phyloP scores from a whole-genome alignment of 2,113 vertebrate genomes.

The Junco hyemalis region DNA sequence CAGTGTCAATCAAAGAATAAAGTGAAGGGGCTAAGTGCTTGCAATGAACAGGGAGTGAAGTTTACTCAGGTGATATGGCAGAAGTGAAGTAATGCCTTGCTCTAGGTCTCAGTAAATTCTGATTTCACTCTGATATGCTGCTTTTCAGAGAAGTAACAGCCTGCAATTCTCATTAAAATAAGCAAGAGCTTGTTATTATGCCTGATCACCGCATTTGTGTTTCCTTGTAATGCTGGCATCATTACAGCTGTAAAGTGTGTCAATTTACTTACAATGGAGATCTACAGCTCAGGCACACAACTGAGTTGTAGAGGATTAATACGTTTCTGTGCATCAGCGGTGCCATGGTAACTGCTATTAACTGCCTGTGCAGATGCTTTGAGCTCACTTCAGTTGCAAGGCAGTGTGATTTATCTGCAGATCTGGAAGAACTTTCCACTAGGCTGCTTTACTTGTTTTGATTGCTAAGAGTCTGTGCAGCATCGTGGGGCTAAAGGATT shows the following conservation, averaged over 20 bases:
- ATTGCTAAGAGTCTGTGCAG: not conserved
- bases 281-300: not conserved
- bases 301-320: not conserved
- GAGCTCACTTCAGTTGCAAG: not conserved
- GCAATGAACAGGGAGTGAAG: not conserved
- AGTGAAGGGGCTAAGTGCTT: not conserved
- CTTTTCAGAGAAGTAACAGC: not conserved
- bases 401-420: not conserved
- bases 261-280: constrained; percentile 17
- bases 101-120: not conserved
- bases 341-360: constrained; percentile 29
- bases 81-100: not conserved
- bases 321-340: not conserved
- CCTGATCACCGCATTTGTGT: constrained; percentile 1
- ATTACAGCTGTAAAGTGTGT: constrained; percentile 5
- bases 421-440: not conserved
- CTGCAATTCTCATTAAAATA: constrained; percentile 15
- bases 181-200: not conserved
- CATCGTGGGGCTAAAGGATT: not conserved
- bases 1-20: not conserved
- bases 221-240: not conserved
- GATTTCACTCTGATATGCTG: not conserved
- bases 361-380: not conserved
- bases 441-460: not conserved
- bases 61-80: not conserved